These are phyloP conservation scores for Gortyna flavago DNA, from an alignment of 2,888 invertebrate genomes.

Conservation along the genomic window DNA sequence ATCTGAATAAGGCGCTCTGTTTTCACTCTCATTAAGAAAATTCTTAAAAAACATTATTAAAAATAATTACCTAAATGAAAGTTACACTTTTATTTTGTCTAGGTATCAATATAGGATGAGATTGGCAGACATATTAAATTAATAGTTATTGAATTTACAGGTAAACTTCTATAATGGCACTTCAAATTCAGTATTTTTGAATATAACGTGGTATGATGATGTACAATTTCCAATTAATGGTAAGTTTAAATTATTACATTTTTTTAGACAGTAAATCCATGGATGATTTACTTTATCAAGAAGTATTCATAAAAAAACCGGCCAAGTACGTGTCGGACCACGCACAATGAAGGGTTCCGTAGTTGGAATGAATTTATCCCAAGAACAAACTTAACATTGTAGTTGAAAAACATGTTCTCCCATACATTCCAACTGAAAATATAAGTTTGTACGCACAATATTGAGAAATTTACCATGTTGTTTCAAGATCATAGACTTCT, in stretches of 20 bases:
- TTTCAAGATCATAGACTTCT: too few relatives aligned
- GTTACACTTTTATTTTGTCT: neutral
- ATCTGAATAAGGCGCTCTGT: neutral
- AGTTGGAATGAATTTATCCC: too few relatives aligned
- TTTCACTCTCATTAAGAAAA: neutral
- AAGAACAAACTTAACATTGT: too few relatives aligned
- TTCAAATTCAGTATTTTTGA: conserved; percentile 66
- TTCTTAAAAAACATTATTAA: neutral
- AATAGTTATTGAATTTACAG: conserved; percentile 67
- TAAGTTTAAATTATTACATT: conserved; percentile 60
- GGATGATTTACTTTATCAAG: neutral
- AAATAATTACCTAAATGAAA: neutral
- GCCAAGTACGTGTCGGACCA: too few relatives aligned
- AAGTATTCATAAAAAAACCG: neutral
- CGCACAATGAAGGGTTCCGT: too few relatives aligned
- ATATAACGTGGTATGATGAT: conserved; percentile 73
- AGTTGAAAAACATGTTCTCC: too few relatives aligned
- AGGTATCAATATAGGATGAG: too few relatives aligned
- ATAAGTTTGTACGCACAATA: too few relatives aligned
- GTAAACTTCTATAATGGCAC: conserved; percentile 60
- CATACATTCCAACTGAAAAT: too few relatives aligned
- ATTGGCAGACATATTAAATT: neutral
- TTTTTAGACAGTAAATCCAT: neutral
- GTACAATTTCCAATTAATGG: conserved; percentile 76
- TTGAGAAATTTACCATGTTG: too few relatives aligned